A percentile compares a stretch with the other conserved stretches of the same genome.
Evolutionary conservation across 2,888 invertebrate species (phyloP).

Genomic region (Idaea straminata): DNA sequence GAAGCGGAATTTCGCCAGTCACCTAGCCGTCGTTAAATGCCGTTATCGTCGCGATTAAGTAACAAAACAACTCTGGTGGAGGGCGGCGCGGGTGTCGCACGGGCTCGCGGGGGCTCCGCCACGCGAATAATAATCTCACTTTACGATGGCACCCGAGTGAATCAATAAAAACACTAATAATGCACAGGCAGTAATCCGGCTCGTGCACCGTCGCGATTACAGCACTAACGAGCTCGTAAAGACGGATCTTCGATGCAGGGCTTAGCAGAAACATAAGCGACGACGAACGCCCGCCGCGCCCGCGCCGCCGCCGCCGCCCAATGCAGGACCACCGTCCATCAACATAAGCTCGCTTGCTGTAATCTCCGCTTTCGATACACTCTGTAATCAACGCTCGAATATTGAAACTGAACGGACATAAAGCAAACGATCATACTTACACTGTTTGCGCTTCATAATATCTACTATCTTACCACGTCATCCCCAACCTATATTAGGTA

Average conservation of each 20-base stretch:
- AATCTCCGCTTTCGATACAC: slow-evolving; percentile 21
- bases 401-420: slow-evolving; percentile 23
- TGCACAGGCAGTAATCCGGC: slow-evolving; percentile 76
- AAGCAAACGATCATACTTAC: slow-evolving; percentile 1
- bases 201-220: slow-evolving; percentile 77
- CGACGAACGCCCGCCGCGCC: slow-evolving; percentile 44
- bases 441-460: neutral
- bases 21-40: slow-evolving; percentile 80
- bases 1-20: slow-evolving; percentile 79
- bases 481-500: neutral
- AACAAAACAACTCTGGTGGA: slow-evolving; percentile 74
- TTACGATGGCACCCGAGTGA: slow-evolving; percentile 79
- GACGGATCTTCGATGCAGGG: slow-evolving; percentile 74
- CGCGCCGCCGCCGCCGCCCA: too few relatives aligned
- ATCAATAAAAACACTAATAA: slow-evolving; percentile 81
- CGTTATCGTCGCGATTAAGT: slow-evolving; percentile 80
- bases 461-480: neutral
- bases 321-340: slow-evolving; percentile 9
- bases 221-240: slow-evolving; percentile 79
- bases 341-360: slow-evolving; percentile 28
- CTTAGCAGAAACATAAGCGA: slow-evolving; percentile 62
- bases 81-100: slow-evolving; percentile 41
- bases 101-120: slow-evolving; percentile 46
- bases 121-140: slow-evolving; percentile 80
- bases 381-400: slow-evolving; percentile 15